Evolutionary conservation across 2,888 invertebrate species (phyloP).

Genomic region (Drosophila prostipennis): DNA sequence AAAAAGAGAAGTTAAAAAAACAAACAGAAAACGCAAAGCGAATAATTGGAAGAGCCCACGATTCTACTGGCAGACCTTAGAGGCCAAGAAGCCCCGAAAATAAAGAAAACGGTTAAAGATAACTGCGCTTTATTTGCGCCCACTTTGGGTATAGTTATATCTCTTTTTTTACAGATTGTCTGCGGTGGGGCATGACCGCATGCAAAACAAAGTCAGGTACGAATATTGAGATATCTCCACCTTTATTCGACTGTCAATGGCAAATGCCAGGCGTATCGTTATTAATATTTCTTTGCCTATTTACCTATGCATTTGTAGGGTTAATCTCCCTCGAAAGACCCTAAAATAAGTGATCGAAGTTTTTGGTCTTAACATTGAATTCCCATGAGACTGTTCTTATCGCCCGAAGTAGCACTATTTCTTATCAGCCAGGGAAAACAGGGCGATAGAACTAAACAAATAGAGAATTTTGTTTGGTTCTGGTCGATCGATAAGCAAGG

Average conservation of each 20-base stretch:
- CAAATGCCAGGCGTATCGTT: conserved; percentile 43
- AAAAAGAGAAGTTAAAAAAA: conserved; percentile 1
- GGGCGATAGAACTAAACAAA: conserved; percentile 52
- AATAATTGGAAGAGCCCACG: conserved; percentile 44
- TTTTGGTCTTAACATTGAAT: conserved; percentile 71
- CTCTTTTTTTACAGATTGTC: conserved; percentile 2
- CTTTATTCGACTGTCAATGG: conserved; percentile 49
- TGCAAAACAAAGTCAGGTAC: conserved; percentile 54
- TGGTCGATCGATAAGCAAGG: conserved; percentile 48
- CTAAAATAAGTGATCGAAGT: conserved; percentile 19
- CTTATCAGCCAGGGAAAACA: conserved; percentile 58
- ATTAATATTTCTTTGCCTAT: conserved; percentile 43
- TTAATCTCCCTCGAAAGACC: conserved; percentile 27
- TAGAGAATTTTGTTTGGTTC: conserved; percentile 18
- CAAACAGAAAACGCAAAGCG: conserved; percentile 34
- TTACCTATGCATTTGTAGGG: conserved; percentile 34
- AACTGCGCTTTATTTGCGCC: conserved; percentile 44
- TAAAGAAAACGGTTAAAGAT: conserved; percentile 46
- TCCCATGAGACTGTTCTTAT: conserved; percentile 43
- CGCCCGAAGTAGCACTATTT: conserved; percentile 36
- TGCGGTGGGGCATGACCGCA: conserved; percentile 58
- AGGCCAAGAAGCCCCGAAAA: conserved; percentile 39
- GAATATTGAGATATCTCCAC: conserved; percentile 24
- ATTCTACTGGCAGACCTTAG: conserved; percentile 45
- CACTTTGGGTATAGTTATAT: conserved; percentile 13